Conservation (phyloP, 2,113 vertebrate genomes). For the Bucco capensis region DNA sequence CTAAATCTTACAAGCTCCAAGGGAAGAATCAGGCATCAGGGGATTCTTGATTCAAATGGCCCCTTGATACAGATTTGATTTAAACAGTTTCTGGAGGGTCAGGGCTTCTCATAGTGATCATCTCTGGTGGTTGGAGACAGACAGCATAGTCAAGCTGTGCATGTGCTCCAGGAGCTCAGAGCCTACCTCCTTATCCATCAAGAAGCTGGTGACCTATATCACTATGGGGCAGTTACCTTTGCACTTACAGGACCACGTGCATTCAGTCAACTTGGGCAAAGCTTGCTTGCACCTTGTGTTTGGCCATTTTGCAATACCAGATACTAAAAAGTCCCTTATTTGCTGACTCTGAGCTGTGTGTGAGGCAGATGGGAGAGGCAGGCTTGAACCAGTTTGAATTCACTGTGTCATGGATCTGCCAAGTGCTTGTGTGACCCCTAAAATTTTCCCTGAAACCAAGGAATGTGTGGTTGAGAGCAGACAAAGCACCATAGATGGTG, state of each 20-base stretch:
- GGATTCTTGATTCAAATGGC: neutral
- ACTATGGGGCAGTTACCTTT: accelerated
- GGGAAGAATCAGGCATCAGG: neutral
- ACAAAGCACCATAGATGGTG: neutral
- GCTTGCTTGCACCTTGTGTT: neutral
- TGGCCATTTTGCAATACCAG: neutral
- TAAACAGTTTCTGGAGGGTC: neutral
- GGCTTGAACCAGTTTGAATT: neutral
- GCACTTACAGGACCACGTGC: accelerated
- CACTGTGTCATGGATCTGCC: neutral
- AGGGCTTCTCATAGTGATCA: accelerated
- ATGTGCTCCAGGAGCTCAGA: neutral
- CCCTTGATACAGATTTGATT: neutral
- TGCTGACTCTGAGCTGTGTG: neutral
- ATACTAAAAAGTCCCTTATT: neutral
- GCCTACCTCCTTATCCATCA: neutral
- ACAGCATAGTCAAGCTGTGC: neutral
- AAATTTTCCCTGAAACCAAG: neutral
- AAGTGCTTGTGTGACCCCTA: neutral
- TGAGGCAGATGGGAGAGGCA: neutral
- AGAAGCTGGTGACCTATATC: neutral
- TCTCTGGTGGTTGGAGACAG: neutral
- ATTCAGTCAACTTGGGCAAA: neutral
- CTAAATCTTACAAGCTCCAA: neutral
- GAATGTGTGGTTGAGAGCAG: accelerated